phyloP scores from a whole-genome alignment of 1,140 invertebrate genomes.

The Rhyacophila brunnea region DNA sequence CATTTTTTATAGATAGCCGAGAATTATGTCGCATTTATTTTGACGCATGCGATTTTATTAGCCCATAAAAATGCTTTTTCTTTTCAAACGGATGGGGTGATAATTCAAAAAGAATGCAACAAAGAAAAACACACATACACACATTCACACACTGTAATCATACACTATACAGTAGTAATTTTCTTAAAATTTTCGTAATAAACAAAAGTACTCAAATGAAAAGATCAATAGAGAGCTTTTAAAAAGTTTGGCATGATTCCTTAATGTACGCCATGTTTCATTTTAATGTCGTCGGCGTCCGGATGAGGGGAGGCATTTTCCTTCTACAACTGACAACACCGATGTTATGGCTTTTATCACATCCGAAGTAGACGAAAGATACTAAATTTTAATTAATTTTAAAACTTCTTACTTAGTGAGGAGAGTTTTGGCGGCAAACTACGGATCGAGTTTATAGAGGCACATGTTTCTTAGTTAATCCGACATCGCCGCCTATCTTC shows the following conservation, averaged over 20 bases:
- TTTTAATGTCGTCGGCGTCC: constrained; percentile 9
- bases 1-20: too few species aligned
- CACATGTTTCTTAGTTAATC: constrained; percentile 20
- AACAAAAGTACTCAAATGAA: constrained; percentile 1
- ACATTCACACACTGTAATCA: too few species aligned
- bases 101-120: too few species aligned
- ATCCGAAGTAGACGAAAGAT: constrained; percentile 4
- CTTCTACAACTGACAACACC: too few species aligned
- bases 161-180: too few species aligned
- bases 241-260: constrained; percentile 6
- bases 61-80: too few species aligned
- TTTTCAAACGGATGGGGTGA: too few species aligned
- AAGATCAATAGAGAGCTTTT: constrained; percentile 4
- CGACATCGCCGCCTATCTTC: not conserved
- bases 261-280: constrained; percentile 5
- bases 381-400: constrained; percentile 20
- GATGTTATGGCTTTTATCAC: constrained; percentile 2
- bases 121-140: too few species aligned
- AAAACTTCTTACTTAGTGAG: constrained; percentile 11
- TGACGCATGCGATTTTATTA: too few species aligned
- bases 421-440: constrained; percentile 5
- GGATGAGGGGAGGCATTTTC: not conserved
- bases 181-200: not conserved
- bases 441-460: constrained; percentile 13
- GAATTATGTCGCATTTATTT: too few species aligned